Evolutionary conservation across 2,888 invertebrate species (phyloP), one percentile per base, ranked within the genome.

Genomic region (Mystacides longicornis): DNA sequence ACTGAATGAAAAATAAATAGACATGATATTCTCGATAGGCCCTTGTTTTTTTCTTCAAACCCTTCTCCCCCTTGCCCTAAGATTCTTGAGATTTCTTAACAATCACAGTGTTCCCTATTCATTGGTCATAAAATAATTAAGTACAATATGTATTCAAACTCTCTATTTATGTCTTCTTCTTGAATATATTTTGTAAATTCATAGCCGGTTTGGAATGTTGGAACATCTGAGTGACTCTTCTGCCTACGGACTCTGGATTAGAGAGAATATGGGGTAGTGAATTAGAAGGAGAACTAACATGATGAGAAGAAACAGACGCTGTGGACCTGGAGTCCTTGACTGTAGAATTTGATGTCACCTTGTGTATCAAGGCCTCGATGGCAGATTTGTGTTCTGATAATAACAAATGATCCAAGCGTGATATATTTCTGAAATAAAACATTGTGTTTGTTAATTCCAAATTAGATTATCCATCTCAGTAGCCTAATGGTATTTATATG

Each of bases 151-250:
- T 31, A 14, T 9, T 9, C 31, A 31, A 31, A 9, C 9, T 16
- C 16, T n/a, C 22, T 23, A n/a, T 37, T 33, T 75, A 77, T 21
- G 75, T 71, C 64, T 77, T 77, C 67, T 77, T 77, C 61, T 77
- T 77, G 58, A 77, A 77, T 64, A 77, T 76, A 58, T 71, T 77
- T 56, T 70, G 77, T 43, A 77, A 59, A 60, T 76, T 74, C 66
- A 76, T 77, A 51, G 75, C 75, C 1, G 68, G 69, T 58, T 77
- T 77, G 46, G 74, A 74, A 19, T 75, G 72, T 47, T 77, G 73
- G 67, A 77, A 75, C 64, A 77, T 77, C 53, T 74, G 75, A 21
- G 77, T 71, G 62, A 77, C 74, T 1, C 77, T 62, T 5, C 77
- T 62, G 50, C 75, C 75, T 1, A 77, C 76, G 9, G 62, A 62